These are phyloP conservation scores for Caerostris extrusa DNA, from an alignment of 1,140 invertebrate species.

Conservation along the genomic window DNA sequence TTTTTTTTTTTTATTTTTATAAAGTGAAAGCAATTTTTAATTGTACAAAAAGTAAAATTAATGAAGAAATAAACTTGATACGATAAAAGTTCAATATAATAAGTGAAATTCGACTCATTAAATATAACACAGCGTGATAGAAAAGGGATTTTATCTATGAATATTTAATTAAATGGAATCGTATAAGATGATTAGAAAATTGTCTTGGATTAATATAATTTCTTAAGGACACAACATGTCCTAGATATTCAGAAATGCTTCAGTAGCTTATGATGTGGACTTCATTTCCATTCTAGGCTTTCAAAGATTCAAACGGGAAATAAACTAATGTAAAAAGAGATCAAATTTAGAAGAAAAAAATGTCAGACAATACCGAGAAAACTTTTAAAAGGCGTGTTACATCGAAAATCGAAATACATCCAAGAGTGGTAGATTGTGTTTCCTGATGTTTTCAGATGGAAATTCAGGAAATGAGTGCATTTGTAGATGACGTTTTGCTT, in stretches of 20 bases:
- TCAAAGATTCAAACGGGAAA: neutral
- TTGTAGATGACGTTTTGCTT: conserved; percentile 11
- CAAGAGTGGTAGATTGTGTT: neutral
- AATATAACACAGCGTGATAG: too few species aligned
- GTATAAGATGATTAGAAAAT: neutral
- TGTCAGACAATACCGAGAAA: neutral
- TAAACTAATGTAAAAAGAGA: neutral
- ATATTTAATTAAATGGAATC: too few species aligned
- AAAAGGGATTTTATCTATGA: too few species aligned
- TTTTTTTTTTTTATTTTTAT: too few species aligned
- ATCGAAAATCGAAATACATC: conserved; percentile 6
- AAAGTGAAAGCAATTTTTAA: too few species aligned
- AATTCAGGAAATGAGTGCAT: conserved; percentile 30
- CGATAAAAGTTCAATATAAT: too few species aligned
- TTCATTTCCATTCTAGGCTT: neutral
- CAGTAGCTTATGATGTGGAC: neutral
- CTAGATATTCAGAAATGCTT: neutral
- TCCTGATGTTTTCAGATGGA: neutral
- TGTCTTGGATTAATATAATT: neutral
- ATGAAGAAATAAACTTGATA: too few species aligned
- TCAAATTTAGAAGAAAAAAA: neutral
- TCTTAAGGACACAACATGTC: neutral
- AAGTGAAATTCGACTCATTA: too few species aligned
- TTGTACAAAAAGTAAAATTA: too few species aligned
- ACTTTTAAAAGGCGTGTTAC: neutral